phyloP scores from a whole-genome alignment of 2,797 vertebrate species.

The Scomberomorus guttatus region DNA sequence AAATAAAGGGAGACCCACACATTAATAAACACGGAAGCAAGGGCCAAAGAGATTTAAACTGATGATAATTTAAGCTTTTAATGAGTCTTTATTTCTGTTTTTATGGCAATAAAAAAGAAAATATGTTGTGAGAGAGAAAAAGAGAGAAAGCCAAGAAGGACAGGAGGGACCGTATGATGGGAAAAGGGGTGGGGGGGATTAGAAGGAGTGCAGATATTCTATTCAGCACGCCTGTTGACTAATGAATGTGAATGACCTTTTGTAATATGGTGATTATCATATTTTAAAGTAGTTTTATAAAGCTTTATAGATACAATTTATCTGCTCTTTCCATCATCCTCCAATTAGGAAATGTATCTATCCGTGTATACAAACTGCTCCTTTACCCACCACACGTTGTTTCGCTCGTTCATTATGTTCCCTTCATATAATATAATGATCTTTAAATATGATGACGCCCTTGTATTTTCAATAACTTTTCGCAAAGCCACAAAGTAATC shows the following conservation, averaged over 20 bases:
- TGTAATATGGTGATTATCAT: constrained; percentile 48
- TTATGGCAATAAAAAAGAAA: constrained; percentile 13
- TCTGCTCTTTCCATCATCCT: constrained; percentile 9
- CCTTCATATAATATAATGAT: neutral
- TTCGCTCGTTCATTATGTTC: constrained; percentile 8
- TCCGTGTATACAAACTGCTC: neutral
- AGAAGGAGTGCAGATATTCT: constrained; percentile 52
- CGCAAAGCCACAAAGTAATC: constrained; percentile 9
- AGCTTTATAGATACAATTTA: constrained; percentile 28
- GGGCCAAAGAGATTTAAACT: constrained; percentile 34
- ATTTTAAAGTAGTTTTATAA: constrained; percentile 41
- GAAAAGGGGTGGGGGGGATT: neutral
- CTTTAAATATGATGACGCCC: neutral
- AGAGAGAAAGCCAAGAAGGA: constrained; percentile 11
- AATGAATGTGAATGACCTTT: constrained; percentile 65
- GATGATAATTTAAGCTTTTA: constrained; percentile 36
- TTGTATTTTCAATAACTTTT: constrained; percentile 19
- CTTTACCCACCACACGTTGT: neutral
- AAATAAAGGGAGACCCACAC: constrained; percentile 35
- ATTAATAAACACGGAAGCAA: constrained; percentile 47
- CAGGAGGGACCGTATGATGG: constrained; percentile 4
- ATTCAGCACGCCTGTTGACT: constrained; percentile 37
- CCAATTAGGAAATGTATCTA: neutral
- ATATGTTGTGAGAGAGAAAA: neutral
- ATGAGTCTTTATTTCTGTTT: neutral